Evolutionary conservation across 2,888 invertebrate species (phyloP).

Genomic region (Dicyrtoma fusca): DNA sequence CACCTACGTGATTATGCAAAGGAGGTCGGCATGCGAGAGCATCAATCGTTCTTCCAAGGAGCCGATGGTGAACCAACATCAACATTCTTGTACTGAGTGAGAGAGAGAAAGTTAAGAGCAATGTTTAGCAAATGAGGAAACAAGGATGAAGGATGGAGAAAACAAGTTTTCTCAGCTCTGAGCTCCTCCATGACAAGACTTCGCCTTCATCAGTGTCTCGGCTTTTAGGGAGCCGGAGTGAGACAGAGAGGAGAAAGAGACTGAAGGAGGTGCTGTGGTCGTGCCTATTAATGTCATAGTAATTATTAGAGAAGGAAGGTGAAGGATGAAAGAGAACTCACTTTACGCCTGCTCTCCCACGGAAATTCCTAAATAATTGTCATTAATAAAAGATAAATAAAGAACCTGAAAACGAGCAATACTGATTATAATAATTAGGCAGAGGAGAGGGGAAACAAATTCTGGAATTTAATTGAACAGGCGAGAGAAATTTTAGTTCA

Average conservation of each 20-base stretch:
- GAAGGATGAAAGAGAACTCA: not conserved
- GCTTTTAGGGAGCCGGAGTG: too few relatives aligned
- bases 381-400: slow-evolving; percentile 30
- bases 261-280: not conserved
- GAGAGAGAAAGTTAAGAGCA: slow-evolving; percentile 11
- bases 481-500: not conserved
- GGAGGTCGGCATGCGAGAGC: slow-evolving; percentile 10
- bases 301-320: not conserved
- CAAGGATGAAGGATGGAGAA: slow-evolving; percentile 10
- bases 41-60: slow-evolving; percentile 15
- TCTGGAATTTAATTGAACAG: not conserved
- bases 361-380: slow-evolving; percentile 24
- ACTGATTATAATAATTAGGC: slow-evolving; percentile 23
- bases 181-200: not conserved
- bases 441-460: slow-evolving; percentile 2
- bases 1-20: too few relatives aligned
- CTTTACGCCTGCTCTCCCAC: not conserved
- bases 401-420: slow-evolving; percentile 29
- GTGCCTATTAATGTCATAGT: not conserved
- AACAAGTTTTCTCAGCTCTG: not conserved
- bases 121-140: slow-evolving; percentile 30
- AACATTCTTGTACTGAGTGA: not conserved
- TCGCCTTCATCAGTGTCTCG: not conserved
- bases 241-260: not conserved
- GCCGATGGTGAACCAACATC: not conserved